These are phyloP conservation scores for Cryptus viduatorius DNA, from an alignment of 2,888 invertebrate genomes.

Conservation along the genomic window DNA sequence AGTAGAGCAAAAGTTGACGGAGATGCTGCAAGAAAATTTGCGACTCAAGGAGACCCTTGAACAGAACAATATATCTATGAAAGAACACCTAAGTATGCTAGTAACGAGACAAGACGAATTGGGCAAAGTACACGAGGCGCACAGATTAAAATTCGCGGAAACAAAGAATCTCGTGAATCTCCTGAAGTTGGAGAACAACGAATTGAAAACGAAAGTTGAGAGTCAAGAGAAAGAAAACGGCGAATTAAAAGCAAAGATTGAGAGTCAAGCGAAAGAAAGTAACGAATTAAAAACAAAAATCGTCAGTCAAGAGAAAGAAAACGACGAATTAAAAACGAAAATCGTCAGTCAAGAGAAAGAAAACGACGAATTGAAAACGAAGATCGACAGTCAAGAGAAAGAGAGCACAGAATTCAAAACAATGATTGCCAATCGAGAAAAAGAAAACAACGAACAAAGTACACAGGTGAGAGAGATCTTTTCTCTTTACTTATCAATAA, in stretches of 20 bases:
- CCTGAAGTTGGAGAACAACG: slow-evolving; percentile 80
- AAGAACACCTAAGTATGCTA: slow-evolving; percentile 88
- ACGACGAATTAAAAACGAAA: not conserved
- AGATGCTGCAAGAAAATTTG: slow-evolving; percentile 87
- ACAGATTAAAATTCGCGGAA: slow-evolving; percentile 89
- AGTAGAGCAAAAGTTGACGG: slow-evolving; percentile 86
- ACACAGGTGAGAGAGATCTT: not conserved
- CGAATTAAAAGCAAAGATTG: slow-evolving; percentile 4
- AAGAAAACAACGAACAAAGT: not conserved
- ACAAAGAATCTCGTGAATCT: slow-evolving; percentile 87
- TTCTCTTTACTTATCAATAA: not conserved
- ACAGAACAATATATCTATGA: slow-evolving; percentile 89
- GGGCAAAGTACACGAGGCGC: slow-evolving; percentile 87
- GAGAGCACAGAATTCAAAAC: too few relatives aligned
- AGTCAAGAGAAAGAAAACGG: not conserved
- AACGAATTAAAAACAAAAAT: too few relatives aligned
- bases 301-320: not conserved
- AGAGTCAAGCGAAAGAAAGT: not conserved
- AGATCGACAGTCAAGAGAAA: not conserved
- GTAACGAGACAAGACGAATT: slow-evolving; percentile 89
- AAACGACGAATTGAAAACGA: not conserved
- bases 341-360: too few relatives aligned
- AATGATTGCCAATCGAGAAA: not conserved
- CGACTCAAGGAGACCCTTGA: slow-evolving; percentile 88
- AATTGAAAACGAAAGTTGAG: slow-evolving; percentile 74